Percentiles rank a stretch among this genome's conserved stretches.
phyloP scores from a whole-genome alignment of 92 coral and sea anemone species.

The Epizoanthus illoricatus region DNA sequence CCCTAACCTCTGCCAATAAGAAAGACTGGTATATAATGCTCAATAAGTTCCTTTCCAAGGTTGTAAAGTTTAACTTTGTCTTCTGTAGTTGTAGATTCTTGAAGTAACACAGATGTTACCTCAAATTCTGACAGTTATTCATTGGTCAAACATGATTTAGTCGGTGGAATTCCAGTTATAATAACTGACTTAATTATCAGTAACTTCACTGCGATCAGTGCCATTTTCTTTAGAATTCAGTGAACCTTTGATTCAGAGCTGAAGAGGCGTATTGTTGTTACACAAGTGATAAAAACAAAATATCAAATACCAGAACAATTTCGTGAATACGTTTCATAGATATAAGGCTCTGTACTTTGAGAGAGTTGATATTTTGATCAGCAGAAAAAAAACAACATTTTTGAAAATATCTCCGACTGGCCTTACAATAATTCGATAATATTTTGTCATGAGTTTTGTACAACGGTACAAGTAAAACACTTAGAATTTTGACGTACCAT shows the following conservation, averaged over 20 bases:
- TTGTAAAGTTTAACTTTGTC: conserved; percentile 52
- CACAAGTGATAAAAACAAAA: conserved; percentile 22
- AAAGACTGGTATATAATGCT: too few relatives aligned
- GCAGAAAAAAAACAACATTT: too few relatives aligned
- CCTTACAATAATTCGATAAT: too few relatives aligned
- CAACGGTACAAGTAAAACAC: too few relatives aligned
- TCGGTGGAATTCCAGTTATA: conserved; percentile 38
- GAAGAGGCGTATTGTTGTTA: conserved; percentile 53
- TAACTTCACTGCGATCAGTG: conserved; percentile 9
- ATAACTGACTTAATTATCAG: conserved; percentile 34
- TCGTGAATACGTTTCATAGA: too few relatives aligned
- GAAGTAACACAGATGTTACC: conserved; percentile 14
- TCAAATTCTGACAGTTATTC: conserved; percentile 42
- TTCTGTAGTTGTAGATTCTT: conserved; percentile 40
- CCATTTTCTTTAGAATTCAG: conserved; percentile 32
- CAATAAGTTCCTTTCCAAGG: conserved; percentile 22
- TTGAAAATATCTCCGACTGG: too few relatives aligned
- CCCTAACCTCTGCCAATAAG: too few relatives aligned
- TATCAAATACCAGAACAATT: too few relatives aligned
- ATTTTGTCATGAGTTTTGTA: too few relatives aligned
- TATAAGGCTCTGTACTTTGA: too few relatives aligned
- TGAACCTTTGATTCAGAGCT: conserved; percentile 48
- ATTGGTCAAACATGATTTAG: conserved; percentile 30
- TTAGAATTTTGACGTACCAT: too few relatives aligned
- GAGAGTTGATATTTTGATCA: too few relatives aligned